Evolutionary conservation across 2,113 vertebrate species (phyloP), one percentile per base, ranked within the genome.

Genomic region (Pseudolaguvia tuberculata): DNA sequence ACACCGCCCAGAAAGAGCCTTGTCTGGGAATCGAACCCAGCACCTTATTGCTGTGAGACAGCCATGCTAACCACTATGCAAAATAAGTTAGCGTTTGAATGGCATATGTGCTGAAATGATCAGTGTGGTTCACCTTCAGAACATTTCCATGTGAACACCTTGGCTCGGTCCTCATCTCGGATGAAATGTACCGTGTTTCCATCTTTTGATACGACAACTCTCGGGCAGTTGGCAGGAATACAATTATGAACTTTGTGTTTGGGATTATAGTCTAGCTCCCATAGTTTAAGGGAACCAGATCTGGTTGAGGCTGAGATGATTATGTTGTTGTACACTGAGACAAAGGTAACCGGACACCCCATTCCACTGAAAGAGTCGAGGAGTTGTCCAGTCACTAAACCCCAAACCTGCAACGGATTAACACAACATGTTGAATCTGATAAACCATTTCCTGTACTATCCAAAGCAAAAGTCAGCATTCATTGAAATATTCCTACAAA

Each of bases 81-180:
- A 42, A 42, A 42, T 42, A 42, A 42, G 39, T 42, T 27, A 15
- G 23, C 29, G 14, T 5, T 58, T 25, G 4, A 58, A 13, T 58
- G 23, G 2, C 14, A 27, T 23, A 6, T 25, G 13, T 63, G 2
- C 45, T 3, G n/a, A 57, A 48, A 18, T 6, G 1, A 29, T 17
- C n/a, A 25, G n/a, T 45, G 59, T 70, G 66, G 39, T 57, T 85
- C 76, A 94, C 94, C 92, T 87, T 91, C 84, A 23, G 59, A 78
- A 63, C 76, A 1, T 53, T 92, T 89, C 94, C 93, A 95, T 56
- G 91, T 73, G 63, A 87, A 78, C 42, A 94, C 86, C 67, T 93
- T 89, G 0, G 70, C 87, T 57, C 82, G 88, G 23, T 86, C 85
- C 39, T 86, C 86, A 0, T 83, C 74, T 12, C 83, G 87, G 21